Conservation (phyloP, 2,888 invertebrate species). For the Cacoxenus indagator region DNA sequence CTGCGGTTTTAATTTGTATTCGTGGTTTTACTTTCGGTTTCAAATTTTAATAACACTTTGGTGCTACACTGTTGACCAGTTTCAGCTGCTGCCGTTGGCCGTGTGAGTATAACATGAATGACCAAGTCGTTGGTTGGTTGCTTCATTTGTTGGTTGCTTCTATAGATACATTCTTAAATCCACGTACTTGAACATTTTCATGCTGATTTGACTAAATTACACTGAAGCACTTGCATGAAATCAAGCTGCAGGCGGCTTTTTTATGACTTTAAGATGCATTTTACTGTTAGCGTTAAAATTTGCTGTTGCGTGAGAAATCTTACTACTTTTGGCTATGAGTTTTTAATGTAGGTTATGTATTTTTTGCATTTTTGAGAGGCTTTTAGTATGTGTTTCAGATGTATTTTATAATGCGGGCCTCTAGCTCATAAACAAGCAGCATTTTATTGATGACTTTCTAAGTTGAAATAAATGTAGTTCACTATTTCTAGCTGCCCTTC, state of each 20-base stretch:
- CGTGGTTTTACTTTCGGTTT: constrained; percentile 29
- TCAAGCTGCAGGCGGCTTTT: constrained; percentile 13
- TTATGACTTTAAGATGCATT: neutral
- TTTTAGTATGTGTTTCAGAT: no score
- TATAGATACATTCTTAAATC: neutral
- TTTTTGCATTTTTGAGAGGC: no score
- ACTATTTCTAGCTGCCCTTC: no score
- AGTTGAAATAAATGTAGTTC: no score
- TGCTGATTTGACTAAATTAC: constrained; percentile 58
- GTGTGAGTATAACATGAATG: constrained; percentile 42
- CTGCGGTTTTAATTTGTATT: constrained; percentile 20
- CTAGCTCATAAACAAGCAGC: no score
- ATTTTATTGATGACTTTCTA: no score
- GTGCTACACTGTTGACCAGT: constrained; percentile 39
- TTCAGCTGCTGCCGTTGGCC: constrained; percentile 31
- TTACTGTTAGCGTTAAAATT: neutral
- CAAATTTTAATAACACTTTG: constrained; percentile 21
- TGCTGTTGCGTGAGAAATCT: neutral
- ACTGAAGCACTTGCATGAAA: constrained; percentile 41
- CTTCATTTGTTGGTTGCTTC: neutral
- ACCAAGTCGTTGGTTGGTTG: constrained; percentile 39
- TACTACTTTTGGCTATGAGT: neutral
- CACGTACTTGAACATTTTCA: neutral
- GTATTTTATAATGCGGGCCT: no score
- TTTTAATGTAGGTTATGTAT: neutral